Evolutionary conservation across 2,888 invertebrate species (phyloP).

Genomic region (Plagodis pulveraria): DNA sequence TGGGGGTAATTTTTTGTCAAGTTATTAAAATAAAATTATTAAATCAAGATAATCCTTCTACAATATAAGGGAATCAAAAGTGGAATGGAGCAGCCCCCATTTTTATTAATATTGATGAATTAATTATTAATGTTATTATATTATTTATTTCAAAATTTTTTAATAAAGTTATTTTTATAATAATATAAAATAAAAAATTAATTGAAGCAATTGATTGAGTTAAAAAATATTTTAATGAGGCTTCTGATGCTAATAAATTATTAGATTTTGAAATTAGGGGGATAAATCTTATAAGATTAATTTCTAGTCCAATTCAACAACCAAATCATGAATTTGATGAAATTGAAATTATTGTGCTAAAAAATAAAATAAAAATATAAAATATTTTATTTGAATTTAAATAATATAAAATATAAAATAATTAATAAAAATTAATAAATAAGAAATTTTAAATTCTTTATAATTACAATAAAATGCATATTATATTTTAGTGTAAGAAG

Average conservation of each 20-base stretch:
- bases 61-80: constrained; percentile 86
- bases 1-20: constrained; percentile 87
- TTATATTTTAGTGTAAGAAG: constrained; percentile 86
- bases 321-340: constrained; percentile 71
- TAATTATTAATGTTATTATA: constrained; percentile 46
- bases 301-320: constrained; percentile 87
- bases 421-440: constrained; percentile 84
- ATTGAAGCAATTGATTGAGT: constrained; percentile 61
- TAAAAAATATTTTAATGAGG: constrained; percentile 85
- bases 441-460: constrained; percentile 66
- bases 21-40: constrained; percentile 84
- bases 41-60: constrained; percentile 84
- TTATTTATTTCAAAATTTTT: too few relatives aligned
- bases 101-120: constrained; percentile 80
- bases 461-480: constrained; percentile 43
- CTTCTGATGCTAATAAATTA: constrained; percentile 80
- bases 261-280: constrained; percentile 80
- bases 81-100: constrained; percentile 85
- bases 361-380: constrained; percentile 79
- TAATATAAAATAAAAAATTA: constrained; percentile 79
- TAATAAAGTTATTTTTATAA: constrained; percentile 41
- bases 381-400: constrained; percentile 49
- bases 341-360: constrained; percentile 72
- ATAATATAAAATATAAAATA: constrained; percentile 55
- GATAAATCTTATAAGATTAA: constrained; percentile 86